These are phyloP conservation scores for Sturmia bella DNA, from an alignment of 2,888 invertebrate genomes.

Conservation along the genomic window DNA sequence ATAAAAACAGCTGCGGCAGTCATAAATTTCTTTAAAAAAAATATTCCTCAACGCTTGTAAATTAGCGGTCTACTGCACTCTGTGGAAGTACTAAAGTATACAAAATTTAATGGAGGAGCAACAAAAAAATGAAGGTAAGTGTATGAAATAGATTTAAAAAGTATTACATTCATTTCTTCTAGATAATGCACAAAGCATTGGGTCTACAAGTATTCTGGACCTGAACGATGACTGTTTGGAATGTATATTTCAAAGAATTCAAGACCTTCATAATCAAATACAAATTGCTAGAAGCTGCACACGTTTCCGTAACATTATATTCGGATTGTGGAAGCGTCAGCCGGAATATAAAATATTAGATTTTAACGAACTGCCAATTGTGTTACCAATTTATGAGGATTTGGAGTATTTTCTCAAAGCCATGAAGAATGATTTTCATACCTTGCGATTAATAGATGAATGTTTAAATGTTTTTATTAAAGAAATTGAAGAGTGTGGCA, in stretches of 20 bases:
- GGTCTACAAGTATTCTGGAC: slow-evolving; percentile 38
- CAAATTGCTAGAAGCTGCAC: slow-evolving; percentile 73
- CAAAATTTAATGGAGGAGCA: slow-evolving; percentile 37
- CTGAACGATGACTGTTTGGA: slow-evolving; percentile 77
- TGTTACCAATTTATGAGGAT: slow-evolving; percentile 73
- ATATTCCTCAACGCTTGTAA: background rate
- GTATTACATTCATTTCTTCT: background rate
- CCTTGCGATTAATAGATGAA: slow-evolving; percentile 72
- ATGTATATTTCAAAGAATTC: slow-evolving; percentile 74
- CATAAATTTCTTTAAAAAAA: background rate
- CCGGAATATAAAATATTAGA: slow-evolving; percentile 73
- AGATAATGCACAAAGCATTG: slow-evolving; percentile 12
- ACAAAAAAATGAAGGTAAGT: slow-evolving; percentile 14
- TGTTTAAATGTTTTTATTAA: slow-evolving; percentile 74
- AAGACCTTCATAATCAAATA: slow-evolving; percentile 74
- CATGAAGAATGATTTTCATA: slow-evolving; percentile 72
- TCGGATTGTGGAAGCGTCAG: slow-evolving; percentile 74
- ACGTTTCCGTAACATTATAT: slow-evolving; percentile 73
- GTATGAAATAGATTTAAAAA: background rate
- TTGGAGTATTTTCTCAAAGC: slow-evolving; percentile 73
- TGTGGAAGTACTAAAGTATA: background rate
- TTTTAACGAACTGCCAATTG: slow-evolving; percentile 74
- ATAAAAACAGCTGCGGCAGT: slow-evolving; percentile 53
- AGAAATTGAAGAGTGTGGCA: slow-evolving; percentile 74
- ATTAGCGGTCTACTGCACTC: too few relatives aligned